Percentiles rank a stretch among this genome's conserved stretches.
Evolutionary conservation across 2,888 invertebrate genomes (phyloP).

Genomic region (Heliconius charithonia): DNA sequence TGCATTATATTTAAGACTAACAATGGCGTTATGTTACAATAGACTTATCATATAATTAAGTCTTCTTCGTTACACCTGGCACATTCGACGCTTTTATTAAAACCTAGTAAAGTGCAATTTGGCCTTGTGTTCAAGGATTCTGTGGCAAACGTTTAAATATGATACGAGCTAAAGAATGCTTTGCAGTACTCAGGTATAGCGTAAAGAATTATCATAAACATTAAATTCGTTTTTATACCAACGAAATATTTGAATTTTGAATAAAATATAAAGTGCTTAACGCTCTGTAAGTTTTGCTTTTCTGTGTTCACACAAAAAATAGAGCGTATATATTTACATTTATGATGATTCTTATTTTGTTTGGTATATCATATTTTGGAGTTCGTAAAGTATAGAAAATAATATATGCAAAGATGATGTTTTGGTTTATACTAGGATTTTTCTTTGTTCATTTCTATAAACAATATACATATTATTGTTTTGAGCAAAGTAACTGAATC

Average conservation of each 20-base stretch:
- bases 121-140: slow-evolving; percentile 28
- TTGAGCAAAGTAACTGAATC: too few species aligned
- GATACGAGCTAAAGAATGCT: slow-evolving; percentile 20
- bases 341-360: neutral
- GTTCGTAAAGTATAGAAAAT: too few species aligned
- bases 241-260: slow-evolving; percentile 14
- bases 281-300: slow-evolving; percentile 15
- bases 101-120: slow-evolving; percentile 20
- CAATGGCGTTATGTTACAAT: slow-evolving; percentile 3
- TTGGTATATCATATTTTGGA: neutral
- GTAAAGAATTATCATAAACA: slow-evolving; percentile 24
- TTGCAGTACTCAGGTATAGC: slow-evolving; percentile 15
- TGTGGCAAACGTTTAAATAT: slow-evolving; percentile 31
- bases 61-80: slow-evolving; percentile 23
- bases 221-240: slow-evolving; percentile 18
- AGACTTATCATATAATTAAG: slow-evolving; percentile 9
- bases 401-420: too few species aligned
- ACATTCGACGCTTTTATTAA: neutral
- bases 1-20: neutral
- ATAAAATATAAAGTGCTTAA: slow-evolving; percentile 8
- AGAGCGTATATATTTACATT: neutral
- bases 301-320: neutral
- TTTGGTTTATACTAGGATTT: too few species aligned
- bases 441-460: too few species aligned
- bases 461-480: too few species aligned